Percentiles rank a stretch among this genome's conserved stretches.
These are phyloP conservation scores for Eurystomus glaucurus DNA, from an alignment of 2,797 vertebrate species.

Conservation along the genomic window DNA sequence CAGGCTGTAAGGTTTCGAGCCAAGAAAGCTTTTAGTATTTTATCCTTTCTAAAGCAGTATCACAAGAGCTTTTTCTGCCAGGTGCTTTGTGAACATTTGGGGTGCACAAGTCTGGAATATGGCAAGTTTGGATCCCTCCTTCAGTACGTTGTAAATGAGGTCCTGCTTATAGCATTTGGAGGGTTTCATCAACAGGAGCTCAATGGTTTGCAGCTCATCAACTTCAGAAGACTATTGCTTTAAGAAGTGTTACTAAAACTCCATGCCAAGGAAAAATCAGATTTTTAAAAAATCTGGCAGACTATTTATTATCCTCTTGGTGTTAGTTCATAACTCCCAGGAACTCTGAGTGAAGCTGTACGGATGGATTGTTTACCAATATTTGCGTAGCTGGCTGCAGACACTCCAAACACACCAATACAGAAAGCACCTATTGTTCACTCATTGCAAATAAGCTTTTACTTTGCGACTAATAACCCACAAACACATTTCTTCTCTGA, in stretches of 20 bases:
- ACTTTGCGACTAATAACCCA: neutral
- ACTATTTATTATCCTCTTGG: neutral
- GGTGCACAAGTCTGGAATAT: neutral
- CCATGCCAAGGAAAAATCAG: neutral
- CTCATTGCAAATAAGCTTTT: neutral
- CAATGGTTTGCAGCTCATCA: neutral
- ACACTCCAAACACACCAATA: neutral
- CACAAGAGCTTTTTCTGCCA: conserved; percentile 8
- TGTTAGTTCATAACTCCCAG: neutral
- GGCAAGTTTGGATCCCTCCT: neutral
- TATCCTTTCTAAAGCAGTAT: neutral
- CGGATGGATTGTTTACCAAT: neutral
- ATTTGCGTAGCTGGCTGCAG: neutral
- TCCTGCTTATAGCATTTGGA: neutral
- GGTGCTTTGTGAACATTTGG: neutral
- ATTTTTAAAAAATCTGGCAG: neutral
- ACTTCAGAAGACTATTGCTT: neutral
- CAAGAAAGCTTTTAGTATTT: neutral
- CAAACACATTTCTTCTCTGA: neutral
- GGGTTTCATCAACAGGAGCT: neutral
- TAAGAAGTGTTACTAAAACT: neutral
- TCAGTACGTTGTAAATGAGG: neutral
- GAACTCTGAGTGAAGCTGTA: neutral
- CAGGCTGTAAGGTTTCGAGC: neutral
- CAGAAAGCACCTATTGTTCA: neutral